phyloP scores from a whole-genome alignment of 2,113 vertebrate genomes.

The Osmerus eperlanus region DNA sequence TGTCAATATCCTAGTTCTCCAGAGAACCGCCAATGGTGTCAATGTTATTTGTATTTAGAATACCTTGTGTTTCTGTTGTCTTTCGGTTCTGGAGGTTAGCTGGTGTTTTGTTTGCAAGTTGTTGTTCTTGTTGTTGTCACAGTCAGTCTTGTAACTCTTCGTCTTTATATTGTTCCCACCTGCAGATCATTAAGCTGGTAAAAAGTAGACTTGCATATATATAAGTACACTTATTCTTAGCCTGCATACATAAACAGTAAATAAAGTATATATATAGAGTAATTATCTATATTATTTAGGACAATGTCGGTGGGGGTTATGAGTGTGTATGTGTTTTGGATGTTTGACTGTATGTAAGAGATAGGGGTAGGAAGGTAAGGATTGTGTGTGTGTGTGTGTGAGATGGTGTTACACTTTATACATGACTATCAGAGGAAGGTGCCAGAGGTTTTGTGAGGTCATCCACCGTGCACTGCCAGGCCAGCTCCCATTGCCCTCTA shows the following conservation, averaged over 20 bases:
- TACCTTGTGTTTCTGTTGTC: slow-evolving; percentile 23
- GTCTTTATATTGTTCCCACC: slow-evolving; percentile 34
- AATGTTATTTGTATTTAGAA: slow-evolving; percentile 21
- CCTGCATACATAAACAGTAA: no score
- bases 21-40: slow-evolving; percentile 18
- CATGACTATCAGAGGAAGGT: slow-evolving; percentile 44
- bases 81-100: slow-evolving; percentile 33
- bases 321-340: slow-evolving; percentile 24
- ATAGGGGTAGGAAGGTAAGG: no score
- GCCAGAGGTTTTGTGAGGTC: slow-evolving; percentile 32
- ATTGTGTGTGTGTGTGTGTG: slow-evolving; percentile 24
- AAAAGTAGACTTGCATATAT: slow-evolving; percentile 13
- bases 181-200: slow-evolving; percentile 20
- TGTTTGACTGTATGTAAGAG: slow-evolving; percentile 27
- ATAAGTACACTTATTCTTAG: slow-evolving; percentile 10
- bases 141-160: slow-evolving; percentile 13
- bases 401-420: slow-evolving; percentile 56
- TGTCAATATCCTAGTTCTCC: slow-evolving; percentile 23
- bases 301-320: slow-evolving; percentile 11
- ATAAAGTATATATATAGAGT: slow-evolving; percentile 32
- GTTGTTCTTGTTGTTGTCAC: slow-evolving; percentile 22
- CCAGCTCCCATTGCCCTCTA: slow-evolving; percentile 27
- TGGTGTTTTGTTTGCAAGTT: slow-evolving; percentile 32
- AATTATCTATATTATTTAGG: slow-evolving; percentile 20
- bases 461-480: slow-evolving; percentile 24